Evolutionary conservation across 2,888 invertebrate species (phyloP).

Genomic region (Orthosia gothica): DNA sequence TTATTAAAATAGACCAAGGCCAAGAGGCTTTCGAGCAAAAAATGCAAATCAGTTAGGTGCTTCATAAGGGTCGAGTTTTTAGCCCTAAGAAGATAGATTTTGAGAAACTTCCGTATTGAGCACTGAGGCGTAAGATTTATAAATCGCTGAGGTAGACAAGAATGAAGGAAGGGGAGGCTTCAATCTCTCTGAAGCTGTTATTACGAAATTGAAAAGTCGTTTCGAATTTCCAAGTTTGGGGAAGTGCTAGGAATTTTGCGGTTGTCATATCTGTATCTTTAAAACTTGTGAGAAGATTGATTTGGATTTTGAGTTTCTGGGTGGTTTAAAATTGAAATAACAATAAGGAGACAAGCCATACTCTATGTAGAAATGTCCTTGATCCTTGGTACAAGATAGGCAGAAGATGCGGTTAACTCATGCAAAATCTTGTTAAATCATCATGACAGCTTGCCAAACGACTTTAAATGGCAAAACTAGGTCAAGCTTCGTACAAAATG

Average conservation of each 20-base stretch:
- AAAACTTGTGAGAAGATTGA: constrained; percentile 1
- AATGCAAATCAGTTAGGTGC: constrained; percentile 52
- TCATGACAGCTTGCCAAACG: neutral
- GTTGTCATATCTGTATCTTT: constrained; percentile 9
- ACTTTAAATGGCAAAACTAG: neutral
- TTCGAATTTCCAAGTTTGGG: constrained; percentile 38
- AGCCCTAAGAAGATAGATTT: constrained; percentile 30
- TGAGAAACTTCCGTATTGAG: constrained; percentile 39
- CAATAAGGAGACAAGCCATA: neutral
- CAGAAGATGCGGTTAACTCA: neutral
- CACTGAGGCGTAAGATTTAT: constrained; percentile 50
- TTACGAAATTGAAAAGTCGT: constrained; percentile 54
- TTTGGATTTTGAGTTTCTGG: neutral
- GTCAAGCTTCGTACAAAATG: neutral
- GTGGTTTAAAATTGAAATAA: neutral
- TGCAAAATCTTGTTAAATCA: too few species aligned
- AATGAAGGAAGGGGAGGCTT: neutral
- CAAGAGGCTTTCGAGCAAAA: constrained; percentile 24
- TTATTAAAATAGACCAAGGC: constrained; percentile 34
- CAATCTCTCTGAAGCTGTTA: constrained; percentile 35
- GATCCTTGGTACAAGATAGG: neutral
- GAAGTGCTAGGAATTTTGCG: constrained; percentile 8
- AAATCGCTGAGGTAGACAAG: constrained; percentile 40
- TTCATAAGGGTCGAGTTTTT: constrained; percentile 14
- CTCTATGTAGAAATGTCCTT: too few species aligned